Evolutionary conservation across 2,113 vertebrate species (phyloP), one percentile per base, ranked within the genome.

Genomic region (Monopterus albus): DNA sequence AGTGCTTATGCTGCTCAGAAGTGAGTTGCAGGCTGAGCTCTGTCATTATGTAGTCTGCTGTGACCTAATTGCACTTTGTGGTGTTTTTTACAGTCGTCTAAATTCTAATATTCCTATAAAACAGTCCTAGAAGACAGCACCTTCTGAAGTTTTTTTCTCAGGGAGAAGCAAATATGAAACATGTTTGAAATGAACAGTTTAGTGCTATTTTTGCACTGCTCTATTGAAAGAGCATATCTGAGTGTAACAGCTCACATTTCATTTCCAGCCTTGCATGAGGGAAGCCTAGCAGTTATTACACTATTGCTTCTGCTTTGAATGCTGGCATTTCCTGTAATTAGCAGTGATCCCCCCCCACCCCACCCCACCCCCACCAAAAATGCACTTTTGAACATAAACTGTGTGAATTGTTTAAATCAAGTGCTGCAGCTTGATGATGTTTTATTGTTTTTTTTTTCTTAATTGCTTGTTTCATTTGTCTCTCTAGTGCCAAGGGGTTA

Each of bases 401-500:
- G 21, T 7, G 10, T 11, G 17, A 7, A 29, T 28, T 25, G 35
- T 13, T 7, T n/a, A 14, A 45, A 46, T 17, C 26, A 25, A n/a
- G 15, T 43, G 31, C 20, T 33, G 9, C 53, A 21, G 23, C 15
- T 11, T 4, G 12, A 40, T 10, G n/a, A n/a, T n/a, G n/a, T n/a
- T n/a, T n/a, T n/a, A n/a, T n/a, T 1, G 28, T 40, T 18, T 13
- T 47, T 33, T 10, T 25, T 50, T 33, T 29, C 14, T 21, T 13
- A 51, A 31, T 40, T 26, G 1, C 29, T 5, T 11, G 39, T 73
- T 13, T 26, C 5, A 9, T 47, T 1, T 81, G 10, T 78, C 25
- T 60, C 64, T 64, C 9, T 86, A 97, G 96, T 92, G 93, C 91
- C 94, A 95, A 86, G 94, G 94, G 84, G 87, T 97, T 91, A 92